These are phyloP conservation scores for Lophius piscatorius DNA, from an alignment of 2,113 vertebrate genomes.

Conservation along the genomic window DNA sequence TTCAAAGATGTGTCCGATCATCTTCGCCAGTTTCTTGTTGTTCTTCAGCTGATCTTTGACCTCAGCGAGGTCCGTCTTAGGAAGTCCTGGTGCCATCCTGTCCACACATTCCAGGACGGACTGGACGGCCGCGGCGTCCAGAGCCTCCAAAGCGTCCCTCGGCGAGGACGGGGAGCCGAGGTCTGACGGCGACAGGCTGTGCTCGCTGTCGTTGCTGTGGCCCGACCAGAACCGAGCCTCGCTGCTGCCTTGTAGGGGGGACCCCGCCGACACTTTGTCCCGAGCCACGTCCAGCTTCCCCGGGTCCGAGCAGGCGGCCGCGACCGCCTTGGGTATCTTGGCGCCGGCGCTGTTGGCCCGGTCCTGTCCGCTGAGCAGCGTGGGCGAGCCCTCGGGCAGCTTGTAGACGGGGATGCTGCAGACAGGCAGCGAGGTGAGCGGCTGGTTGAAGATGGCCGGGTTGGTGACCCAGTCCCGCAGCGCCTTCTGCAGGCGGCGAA, in stretches of 20 bases:
- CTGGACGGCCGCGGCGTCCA: constrained; percentile 89
- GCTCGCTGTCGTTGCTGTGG: constrained; percentile 90
- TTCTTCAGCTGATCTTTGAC: constrained; percentile 90
- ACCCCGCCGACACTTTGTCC: constrained; percentile 76
- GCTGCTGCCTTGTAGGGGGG: constrained; percentile 80
- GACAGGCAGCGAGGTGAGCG: constrained; percentile 93
- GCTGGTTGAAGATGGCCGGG: constrained; percentile 96
- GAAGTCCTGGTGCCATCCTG: constrained; percentile 87
- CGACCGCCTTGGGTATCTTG: constrained; percentile 88
- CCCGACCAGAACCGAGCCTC: constrained; percentile 90
- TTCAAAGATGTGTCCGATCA: constrained; percentile 98
- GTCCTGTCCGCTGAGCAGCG: constrained; percentile 66
- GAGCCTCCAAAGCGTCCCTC: constrained; percentile 88
- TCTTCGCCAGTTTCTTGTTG: constrained; percentile 97
- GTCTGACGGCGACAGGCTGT: constrained; percentile 90
- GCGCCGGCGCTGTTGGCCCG: constrained; percentile 79
- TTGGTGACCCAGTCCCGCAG: constrained; percentile 98
- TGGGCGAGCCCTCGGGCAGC: constrained; percentile 89
- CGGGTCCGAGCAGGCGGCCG: constrained; percentile 82
- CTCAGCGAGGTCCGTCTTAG: constrained; percentile 84
- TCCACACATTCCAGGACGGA: constrained; percentile 95
- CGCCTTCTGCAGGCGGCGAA: constrained; percentile 94
- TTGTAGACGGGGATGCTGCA: constrained; percentile 99
- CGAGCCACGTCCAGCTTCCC: constrained; percentile 70
- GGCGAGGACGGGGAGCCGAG: constrained; percentile 93